These are phyloP conservation scores for Montipora capitata DNA, from an alignment of 92 coral and sea anemone species.

Conservation along the genomic window DNA sequence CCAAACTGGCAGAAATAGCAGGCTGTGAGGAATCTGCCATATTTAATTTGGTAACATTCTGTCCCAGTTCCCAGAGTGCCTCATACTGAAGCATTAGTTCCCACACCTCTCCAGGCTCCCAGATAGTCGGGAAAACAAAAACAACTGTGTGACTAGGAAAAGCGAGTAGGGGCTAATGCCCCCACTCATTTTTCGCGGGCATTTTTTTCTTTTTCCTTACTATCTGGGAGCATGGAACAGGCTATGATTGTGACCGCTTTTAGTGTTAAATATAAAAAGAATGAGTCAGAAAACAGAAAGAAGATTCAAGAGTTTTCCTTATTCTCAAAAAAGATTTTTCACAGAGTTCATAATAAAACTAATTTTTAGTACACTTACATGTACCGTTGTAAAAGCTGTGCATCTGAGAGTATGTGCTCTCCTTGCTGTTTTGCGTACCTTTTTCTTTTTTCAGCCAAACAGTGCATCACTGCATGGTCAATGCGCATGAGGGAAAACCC, in stretches of 20 bases:
- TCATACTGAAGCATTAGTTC: slow-evolving; percentile 6
- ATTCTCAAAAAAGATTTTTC: slow-evolving; percentile 14
- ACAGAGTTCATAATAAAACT: background rate
- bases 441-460: slow-evolving; percentile 19
- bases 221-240: no score
- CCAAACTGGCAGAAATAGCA: slow-evolving; percentile 5
- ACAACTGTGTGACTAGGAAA: no score
- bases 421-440: slow-evolving; percentile 29
- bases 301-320: slow-evolving; percentile 8
- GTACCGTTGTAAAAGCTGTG: background rate
- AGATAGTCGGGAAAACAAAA: no score
- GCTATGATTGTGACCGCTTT: background rate
- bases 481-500: no score
- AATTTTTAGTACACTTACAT: background rate
- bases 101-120: slow-evolving; percentile 10
- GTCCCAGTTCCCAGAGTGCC: background rate
- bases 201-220: no score
- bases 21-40: background rate
- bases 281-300: slow-evolving; percentile 6
- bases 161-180: no score
- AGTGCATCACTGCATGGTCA: slow-evolving; percentile 9
- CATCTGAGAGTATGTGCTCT: slow-evolving; percentile 18
- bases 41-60: slow-evolving; percentile 12
- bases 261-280: slow-evolving; percentile 13
- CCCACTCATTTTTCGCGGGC: no score